Conservation (phyloP, 2,113 vertebrate species). For the Hippoglossus stenolepis region DNA sequence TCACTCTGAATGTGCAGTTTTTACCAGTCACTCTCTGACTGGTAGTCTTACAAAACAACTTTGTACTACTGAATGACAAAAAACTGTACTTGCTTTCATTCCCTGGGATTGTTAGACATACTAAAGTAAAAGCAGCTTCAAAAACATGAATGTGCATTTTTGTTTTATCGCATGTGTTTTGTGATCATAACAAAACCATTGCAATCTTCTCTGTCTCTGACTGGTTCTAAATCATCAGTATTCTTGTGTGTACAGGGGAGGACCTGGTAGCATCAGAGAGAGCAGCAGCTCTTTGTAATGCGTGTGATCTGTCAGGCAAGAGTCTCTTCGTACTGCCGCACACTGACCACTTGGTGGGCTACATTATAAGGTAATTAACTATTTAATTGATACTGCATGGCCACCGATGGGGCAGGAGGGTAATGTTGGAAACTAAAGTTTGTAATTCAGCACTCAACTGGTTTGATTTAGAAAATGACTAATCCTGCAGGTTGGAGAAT, state of each 20-base stretch:
- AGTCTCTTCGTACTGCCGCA: constrained; percentile 97
- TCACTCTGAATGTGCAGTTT: too few species aligned
- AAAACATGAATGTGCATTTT: background rate
- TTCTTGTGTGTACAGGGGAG: constrained; percentile 85
- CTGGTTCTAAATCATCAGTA: background rate
- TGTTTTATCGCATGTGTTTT: background rate
- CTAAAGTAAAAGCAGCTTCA: too few species aligned
- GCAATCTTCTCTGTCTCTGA: background rate
- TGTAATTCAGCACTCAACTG: background rate
- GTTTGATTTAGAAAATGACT: background rate
- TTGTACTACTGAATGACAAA: background rate
- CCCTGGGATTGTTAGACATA: background rate
- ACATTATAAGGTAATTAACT: constrained; percentile 92
- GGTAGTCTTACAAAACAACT: background rate
- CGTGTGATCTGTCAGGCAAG: constrained; percentile 97
- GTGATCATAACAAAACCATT: background rate
- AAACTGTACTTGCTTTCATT: background rate
- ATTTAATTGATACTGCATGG: background rate
- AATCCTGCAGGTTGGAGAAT: constrained; percentile 90
- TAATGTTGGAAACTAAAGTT: background rate
- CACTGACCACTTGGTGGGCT: constrained; percentile 97
- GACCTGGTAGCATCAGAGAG: constrained; percentile 96
- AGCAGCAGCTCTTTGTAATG: constrained; percentile 91
- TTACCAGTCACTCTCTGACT: background rate
- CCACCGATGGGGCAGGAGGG: background rate